Evolutionary conservation across 1,140 invertebrate genomes (phyloP).

Genomic region (Eciton burchellii): DNA sequence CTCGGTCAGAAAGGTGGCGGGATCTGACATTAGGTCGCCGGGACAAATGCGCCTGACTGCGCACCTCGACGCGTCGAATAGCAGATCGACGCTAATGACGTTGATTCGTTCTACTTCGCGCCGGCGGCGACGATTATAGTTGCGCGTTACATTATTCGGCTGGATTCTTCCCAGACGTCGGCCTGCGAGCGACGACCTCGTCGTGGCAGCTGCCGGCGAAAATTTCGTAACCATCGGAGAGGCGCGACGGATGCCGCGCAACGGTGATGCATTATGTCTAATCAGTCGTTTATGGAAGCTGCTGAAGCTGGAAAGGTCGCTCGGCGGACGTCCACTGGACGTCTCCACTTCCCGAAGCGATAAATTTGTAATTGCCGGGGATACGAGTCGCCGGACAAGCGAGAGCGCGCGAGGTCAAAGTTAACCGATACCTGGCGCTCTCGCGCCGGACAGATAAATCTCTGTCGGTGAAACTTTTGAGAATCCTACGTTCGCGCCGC

Average conservation of each 20-base stretch:
- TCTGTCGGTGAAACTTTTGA: constrained; percentile 24
- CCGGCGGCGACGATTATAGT: constrained; percentile 43
- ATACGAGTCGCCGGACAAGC: not conserved
- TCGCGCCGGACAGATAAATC: constrained; percentile 29
- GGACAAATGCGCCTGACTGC: constrained; percentile 60
- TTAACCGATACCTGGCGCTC: not conserved
- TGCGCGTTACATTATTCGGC: constrained; percentile 55
- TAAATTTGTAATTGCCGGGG: not conserved
- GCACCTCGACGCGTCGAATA: constrained; percentile 62
- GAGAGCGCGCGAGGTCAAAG: not conserved
- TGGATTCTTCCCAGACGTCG: constrained; percentile 43
- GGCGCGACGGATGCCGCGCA: not conserved
- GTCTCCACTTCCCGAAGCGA: not conserved
- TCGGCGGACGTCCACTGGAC: not conserved
- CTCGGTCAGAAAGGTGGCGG: constrained; percentile 11
- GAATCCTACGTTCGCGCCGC: not conserved
- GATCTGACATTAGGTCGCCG: constrained; percentile 65
- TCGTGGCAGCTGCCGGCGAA: constrained; percentile 66
- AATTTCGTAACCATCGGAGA: constrained; percentile 45
- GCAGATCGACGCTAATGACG: constrained; percentile 73
- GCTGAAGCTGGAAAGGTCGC: too few species aligned
- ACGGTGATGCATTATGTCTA: not conserved
- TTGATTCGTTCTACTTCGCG: constrained; percentile 76
- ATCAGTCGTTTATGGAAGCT: constrained; percentile 25
- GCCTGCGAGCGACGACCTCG: constrained; percentile 55